Percentiles rank a stretch among this genome's conserved stretches.
Evolutionary conservation across 2,797 vertebrate species (phyloP).

Genomic region (Gymnocypris eckloni): DNA sequence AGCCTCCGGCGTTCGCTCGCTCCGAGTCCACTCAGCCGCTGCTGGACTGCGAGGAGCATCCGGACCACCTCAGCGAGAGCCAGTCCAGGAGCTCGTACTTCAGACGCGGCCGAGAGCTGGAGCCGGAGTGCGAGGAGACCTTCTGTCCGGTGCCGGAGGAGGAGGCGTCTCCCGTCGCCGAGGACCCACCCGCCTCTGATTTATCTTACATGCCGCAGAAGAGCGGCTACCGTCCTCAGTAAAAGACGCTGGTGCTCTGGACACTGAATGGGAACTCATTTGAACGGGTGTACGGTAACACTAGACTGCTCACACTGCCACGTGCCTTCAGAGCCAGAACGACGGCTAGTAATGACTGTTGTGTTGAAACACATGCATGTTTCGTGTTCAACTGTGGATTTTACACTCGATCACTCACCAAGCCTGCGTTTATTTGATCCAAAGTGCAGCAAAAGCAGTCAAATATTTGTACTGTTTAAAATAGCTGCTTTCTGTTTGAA

Average conservation of each 20-base stretch:
- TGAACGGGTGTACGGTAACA: neutral
- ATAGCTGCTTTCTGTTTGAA: neutral
- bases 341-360: neutral
- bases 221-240: conserved; percentile 91
- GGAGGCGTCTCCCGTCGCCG: conserved; percentile 63
- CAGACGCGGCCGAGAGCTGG: conserved; percentile 56
- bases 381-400: no score
- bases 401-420: neutral
- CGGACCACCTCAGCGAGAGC: conserved; percentile 77
- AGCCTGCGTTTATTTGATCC: neutral
- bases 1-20: conserved; percentile 82
- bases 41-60: conserved; percentile 89
- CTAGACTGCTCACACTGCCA: conserved; percentile 22
- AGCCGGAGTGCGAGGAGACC: conserved; percentile 71
- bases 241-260: conserved; percentile 33
- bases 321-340: neutral
- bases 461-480: neutral
- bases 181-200: conserved; percentile 44
- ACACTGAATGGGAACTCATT: neutral
- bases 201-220: conserved; percentile 86
- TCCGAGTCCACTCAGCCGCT: conserved; percentile 97
- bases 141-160: conserved; percentile 76
- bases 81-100: conserved; percentile 70
- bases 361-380: neutral
- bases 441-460: neutral